A percentile compares a stretch with the other conserved stretches of the same genome.
Conservation (phyloP, 2,113 vertebrate species). For the Theropithecus gelada region DNA sequence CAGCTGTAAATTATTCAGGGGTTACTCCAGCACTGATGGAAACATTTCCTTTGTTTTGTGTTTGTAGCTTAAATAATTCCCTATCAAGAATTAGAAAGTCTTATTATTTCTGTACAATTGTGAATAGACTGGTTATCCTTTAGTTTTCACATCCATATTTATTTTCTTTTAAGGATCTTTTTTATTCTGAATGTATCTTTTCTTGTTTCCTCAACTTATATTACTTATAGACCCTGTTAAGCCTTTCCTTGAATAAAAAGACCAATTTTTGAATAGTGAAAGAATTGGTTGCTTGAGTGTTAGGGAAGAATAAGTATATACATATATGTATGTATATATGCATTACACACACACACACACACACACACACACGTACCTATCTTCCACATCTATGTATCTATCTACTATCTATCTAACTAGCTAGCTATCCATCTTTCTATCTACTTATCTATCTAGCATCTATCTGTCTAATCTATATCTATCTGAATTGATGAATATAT, state of each 20-base stretch:
- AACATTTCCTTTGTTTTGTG: conserved; percentile 32
- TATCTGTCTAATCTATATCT: neutral
- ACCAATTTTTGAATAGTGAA: neutral
- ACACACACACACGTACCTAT: neutral
- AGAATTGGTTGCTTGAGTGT: neutral
- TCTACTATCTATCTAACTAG: neutral
- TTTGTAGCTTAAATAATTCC: conserved; percentile 19
- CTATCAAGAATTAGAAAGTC: neutral
- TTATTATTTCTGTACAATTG: conserved; percentile 21
- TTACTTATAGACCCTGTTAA: neutral
- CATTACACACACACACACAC: neutral
- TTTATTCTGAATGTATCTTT: neutral
- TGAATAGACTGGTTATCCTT: neutral
- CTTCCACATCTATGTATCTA: neutral
- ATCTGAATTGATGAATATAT: neutral
- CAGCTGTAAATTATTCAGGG: conserved; percentile 17
- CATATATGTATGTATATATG: neutral
- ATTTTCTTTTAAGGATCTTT: neutral
- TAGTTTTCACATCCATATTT: neutral
- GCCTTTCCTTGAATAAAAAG: neutral
- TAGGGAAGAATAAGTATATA: neutral
- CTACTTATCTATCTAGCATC: neutral
- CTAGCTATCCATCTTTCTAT: neutral
- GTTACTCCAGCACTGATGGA: neutral
- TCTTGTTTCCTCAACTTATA: neutral